phyloP scores from a whole-genome alignment of 2,888 invertebrate genomes.

The Bruchidius siliquastri region DNA sequence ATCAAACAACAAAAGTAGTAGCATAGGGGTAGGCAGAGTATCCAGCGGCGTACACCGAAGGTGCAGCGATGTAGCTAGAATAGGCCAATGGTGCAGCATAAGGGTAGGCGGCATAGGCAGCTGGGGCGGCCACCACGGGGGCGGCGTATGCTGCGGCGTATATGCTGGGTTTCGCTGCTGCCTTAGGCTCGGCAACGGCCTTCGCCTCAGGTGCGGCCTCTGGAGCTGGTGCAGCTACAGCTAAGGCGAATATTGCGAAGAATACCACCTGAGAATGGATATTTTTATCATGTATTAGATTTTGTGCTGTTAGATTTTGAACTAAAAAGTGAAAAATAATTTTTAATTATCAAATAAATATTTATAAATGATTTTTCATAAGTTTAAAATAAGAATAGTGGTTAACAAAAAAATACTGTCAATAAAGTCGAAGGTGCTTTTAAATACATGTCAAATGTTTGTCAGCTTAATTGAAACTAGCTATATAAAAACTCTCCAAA shows the following conservation, averaged over 20 bases:
- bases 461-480: too few relatives aligned
- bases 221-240: neutral
- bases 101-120: neutral
- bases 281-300: too few relatives aligned
- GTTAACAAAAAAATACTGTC: too few relatives aligned
- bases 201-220: neutral
- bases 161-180: neutral
- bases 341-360: too few relatives aligned
- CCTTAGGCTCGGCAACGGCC: neutral
- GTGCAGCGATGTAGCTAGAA: constrained; percentile 1
- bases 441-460: too few relatives aligned
- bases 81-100: constrained; percentile 1
- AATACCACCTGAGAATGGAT: too few relatives aligned
- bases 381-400: too few relatives aligned
- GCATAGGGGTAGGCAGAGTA: neutral
- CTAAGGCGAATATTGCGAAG: neutral
- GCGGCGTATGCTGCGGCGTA: constrained; percentile 1
- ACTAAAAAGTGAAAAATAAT: too few relatives aligned
- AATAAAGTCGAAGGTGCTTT: too few relatives aligned
- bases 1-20: neutral
- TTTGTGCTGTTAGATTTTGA: too few relatives aligned
- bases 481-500: too few relatives aligned
- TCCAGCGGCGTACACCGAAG: constrained; percentile 3
- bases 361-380: too few relatives aligned
- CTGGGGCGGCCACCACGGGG: constrained; percentile 2